Percentiles rank a stretch among this genome's conserved stretches.
These are phyloP conservation scores for Zaprionus nigranus DNA, from an alignment of 1,140 invertebrate species.

Conservation along the genomic window DNA sequence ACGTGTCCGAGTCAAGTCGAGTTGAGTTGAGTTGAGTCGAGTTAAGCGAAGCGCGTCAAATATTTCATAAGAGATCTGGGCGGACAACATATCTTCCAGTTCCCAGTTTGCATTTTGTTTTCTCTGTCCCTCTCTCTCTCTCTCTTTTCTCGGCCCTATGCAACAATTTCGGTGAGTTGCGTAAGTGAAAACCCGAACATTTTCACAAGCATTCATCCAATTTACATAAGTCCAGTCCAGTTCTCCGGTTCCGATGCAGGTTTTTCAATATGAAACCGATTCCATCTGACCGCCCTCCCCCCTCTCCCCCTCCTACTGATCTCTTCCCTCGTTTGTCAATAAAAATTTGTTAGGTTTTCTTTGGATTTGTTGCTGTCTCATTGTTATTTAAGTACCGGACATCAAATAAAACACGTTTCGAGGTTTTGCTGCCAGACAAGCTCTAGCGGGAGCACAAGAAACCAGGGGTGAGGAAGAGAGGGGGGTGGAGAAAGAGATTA, in stretches of 20 bases:
- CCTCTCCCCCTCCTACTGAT: too few species aligned
- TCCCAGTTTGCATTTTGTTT: conserved; percentile 14
- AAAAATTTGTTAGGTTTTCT: conserved; percentile 38
- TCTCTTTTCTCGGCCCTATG: conserved; percentile 9
- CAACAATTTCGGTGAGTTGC: conserved; percentile 16
- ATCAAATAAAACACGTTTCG: conserved; percentile 46
- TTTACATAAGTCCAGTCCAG: conserved; percentile 46
- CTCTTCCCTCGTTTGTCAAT: conserved; percentile 16
- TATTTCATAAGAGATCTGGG: conserved; percentile 43
- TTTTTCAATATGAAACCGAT: conserved; percentile 27
- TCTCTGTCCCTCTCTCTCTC: not conserved
- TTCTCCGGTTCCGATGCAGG: conserved; percentile 32
- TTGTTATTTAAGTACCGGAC: conserved; percentile 50
- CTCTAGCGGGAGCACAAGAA: conserved; percentile 1
- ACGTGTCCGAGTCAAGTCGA: not conserved
- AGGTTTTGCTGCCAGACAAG: conserved; percentile 31
- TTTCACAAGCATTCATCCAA: conserved; percentile 28
- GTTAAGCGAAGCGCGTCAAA: conserved; percentile 40
- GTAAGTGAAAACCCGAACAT: conserved; percentile 36
- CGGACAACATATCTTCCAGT: conserved; percentile 34
- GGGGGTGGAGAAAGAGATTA: not conserved
- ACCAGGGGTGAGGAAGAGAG: too few species aligned
- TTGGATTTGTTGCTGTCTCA: conserved; percentile 13
- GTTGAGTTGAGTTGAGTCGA: not conserved
- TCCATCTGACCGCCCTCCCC: not conserved